phyloP scores from a whole-genome alignment of 2,797 vertebrate species.

The Cynopterus sphinx region DNA sequence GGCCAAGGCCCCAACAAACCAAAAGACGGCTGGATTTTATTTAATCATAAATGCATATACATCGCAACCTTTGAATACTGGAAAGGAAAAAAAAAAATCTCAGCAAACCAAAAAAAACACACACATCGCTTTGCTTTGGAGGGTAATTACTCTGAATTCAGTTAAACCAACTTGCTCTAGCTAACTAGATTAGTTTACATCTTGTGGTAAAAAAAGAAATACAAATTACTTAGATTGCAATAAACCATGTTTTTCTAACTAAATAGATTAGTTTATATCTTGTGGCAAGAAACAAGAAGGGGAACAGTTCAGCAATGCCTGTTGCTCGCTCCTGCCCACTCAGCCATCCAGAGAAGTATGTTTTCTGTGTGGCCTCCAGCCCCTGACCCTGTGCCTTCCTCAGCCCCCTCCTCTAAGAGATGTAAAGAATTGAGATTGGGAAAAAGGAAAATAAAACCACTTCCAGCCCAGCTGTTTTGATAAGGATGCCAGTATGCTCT shows the following conservation, averaged over 20 bases:
- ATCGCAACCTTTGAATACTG: slow-evolving; percentile 65
- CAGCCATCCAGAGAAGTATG: slow-evolving; percentile 39
- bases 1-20: slow-evolving; percentile 41
- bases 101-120: slow-evolving; percentile 65
- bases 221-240: slow-evolving; percentile 83
- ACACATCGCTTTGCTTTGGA: slow-evolving; percentile 75
- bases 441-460: slow-evolving; percentile 42
- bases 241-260: slow-evolving; percentile 84
- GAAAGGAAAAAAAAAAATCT: not conserved
- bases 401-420: not conserved
- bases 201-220: slow-evolving; percentile 83
- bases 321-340: slow-evolving; percentile 33
- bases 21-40: slow-evolving; percentile 70
- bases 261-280: slow-evolving; percentile 83
- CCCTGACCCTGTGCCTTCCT: slow-evolving; percentile 12
- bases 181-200: slow-evolving; percentile 84
- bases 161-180: slow-evolving; percentile 79
- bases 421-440: slow-evolving; percentile 4
- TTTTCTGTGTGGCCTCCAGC: slow-evolving; percentile 50
- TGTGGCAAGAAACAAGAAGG: slow-evolving; percentile 59
- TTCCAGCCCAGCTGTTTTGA: not conserved
- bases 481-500: not conserved
- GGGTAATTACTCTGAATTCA: slow-evolving; percentile 77
- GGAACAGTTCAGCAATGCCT: slow-evolving; percentile 36
- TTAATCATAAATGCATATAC: slow-evolving; percentile 63